phyloP scores from a whole-genome alignment of 2,797 vertebrate species.

The Lepidocolaptes lacrymiger region DNA sequence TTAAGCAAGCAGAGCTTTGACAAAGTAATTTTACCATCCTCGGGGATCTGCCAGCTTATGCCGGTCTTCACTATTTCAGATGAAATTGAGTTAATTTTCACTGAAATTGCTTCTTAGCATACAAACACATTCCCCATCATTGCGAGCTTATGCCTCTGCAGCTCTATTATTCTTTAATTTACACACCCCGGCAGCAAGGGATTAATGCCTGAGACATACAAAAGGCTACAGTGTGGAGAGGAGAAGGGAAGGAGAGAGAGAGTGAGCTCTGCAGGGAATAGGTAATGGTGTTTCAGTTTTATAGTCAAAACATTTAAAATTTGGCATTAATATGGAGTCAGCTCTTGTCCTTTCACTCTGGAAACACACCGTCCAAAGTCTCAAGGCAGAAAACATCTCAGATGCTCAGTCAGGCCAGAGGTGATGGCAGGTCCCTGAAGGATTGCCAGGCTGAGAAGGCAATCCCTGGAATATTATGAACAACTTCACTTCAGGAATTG shows the following conservation, averaged over 20 bases:
- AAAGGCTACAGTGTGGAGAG: conserved; percentile 61
- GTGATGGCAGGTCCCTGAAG: not conserved
- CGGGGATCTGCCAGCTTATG: conserved; percentile 81
- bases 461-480: not conserved
- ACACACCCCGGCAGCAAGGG: conserved; percentile 70
- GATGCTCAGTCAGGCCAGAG: not conserved
- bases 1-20: conserved; percentile 82
- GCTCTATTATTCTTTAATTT: conserved; percentile 84
- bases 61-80: conserved; percentile 80
- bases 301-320: conserved; percentile 71
- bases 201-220: conserved; percentile 72
- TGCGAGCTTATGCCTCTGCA: conserved; percentile 77
- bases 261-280: conserved; percentile 38
- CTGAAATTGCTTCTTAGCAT: conserved; percentile 86
- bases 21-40: conserved; percentile 83
- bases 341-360: conserved; percentile 28
- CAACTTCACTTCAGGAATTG: not conserved
- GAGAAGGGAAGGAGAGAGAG: not conserved
- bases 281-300: conserved; percentile 66
- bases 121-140: conserved; percentile 84
- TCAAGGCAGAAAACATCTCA: not conserved
- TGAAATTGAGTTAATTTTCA: conserved; percentile 86
- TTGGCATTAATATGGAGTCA: conserved; percentile 47
- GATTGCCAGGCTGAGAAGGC: not conserved
- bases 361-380: not conserved